Conservation (phyloP, 92 coral and sea anemone species). For the Ricordea florida region DNA sequence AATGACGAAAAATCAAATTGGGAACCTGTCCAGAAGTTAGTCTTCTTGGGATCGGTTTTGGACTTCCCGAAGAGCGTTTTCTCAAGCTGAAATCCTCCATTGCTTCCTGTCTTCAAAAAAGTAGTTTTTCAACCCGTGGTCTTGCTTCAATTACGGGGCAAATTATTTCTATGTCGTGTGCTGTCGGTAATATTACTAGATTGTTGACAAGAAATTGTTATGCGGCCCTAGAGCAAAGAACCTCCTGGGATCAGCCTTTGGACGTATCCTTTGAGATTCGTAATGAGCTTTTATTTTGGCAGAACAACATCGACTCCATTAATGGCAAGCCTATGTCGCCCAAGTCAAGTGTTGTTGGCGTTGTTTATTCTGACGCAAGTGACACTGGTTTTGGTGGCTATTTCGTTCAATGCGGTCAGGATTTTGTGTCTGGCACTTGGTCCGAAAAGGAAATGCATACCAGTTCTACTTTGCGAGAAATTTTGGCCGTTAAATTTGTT, state of each 20-base stretch:
- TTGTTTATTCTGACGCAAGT: constrained; percentile 63
- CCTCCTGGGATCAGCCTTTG: constrained; percentile 42
- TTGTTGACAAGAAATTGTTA: constrained; percentile 49
- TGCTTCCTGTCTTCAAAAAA: background rate
- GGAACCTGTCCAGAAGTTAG: constrained; percentile 29
- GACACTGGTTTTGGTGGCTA: constrained; percentile 66
- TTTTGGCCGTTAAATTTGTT: constrained; percentile 63
- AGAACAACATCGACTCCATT: constrained; percentile 20
- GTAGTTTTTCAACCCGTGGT: background rate
- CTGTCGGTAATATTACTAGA: constrained; percentile 56
- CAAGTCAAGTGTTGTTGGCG: constrained; percentile 63
- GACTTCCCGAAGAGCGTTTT: constrained; percentile 38
- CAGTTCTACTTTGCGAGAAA: constrained; percentile 48
- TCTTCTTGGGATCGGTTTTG: constrained; percentile 39
- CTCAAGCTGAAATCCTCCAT: constrained; percentile 38
- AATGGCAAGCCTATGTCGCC: constrained; percentile 59
- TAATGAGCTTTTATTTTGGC: constrained; percentile 42
- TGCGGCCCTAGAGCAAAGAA: constrained; percentile 39
- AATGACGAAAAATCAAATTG: constrained; percentile 43
- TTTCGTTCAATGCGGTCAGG: constrained; percentile 56
- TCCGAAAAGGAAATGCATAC: constrained; percentile 26
- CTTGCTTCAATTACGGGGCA: constrained; percentile 57
- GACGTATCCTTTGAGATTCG: constrained; percentile 14
- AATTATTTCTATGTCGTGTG: constrained; percentile 58
- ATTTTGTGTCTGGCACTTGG: constrained; percentile 53